phyloP scores from a whole-genome alignment of 1,140 invertebrate genomes.

The Monochamus saltuarius region DNA sequence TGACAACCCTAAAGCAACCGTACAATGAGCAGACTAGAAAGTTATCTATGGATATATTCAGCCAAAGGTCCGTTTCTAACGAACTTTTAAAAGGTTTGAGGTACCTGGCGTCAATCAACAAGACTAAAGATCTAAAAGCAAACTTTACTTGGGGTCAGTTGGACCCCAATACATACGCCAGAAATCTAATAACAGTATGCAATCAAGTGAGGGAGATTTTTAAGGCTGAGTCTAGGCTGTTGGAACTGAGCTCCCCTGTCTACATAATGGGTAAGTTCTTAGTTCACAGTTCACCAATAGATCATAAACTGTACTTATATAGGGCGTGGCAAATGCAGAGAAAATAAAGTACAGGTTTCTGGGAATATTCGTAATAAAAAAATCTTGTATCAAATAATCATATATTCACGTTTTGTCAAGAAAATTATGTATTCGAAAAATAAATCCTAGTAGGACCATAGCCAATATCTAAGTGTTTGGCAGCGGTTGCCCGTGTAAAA shows the following conservation, averaged over 20 bases:
- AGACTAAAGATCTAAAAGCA: constrained; percentile 28
- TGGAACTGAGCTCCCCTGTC: constrained; percentile 51
- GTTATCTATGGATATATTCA: constrained; percentile 40
- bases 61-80: constrained; percentile 40
- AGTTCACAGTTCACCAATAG: constrained; percentile 34
- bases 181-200: constrained; percentile 37
- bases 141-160: constrained; percentile 41
- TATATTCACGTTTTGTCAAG: too few species aligned
- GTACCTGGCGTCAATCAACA: constrained; percentile 39
- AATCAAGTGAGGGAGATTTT: constrained; percentile 48
- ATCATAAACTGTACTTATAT: too few species aligned
- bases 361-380: too few species aligned
- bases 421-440: too few species aligned
- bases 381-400: too few species aligned
- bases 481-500: too few species aligned
- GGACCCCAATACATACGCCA: constrained; percentile 29
- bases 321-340: too few species aligned
- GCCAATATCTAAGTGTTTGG: too few species aligned
- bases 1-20: constrained; percentile 25
- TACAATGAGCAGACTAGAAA: constrained; percentile 31
- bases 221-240: constrained; percentile 48
- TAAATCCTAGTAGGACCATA: too few species aligned
- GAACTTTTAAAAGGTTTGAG: constrained; percentile 42
- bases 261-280: constrained; percentile 46
- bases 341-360: too few species aligned